Evolutionary conservation across 2,113 vertebrate genomes (phyloP).

Genomic region (Conger conger): DNA sequence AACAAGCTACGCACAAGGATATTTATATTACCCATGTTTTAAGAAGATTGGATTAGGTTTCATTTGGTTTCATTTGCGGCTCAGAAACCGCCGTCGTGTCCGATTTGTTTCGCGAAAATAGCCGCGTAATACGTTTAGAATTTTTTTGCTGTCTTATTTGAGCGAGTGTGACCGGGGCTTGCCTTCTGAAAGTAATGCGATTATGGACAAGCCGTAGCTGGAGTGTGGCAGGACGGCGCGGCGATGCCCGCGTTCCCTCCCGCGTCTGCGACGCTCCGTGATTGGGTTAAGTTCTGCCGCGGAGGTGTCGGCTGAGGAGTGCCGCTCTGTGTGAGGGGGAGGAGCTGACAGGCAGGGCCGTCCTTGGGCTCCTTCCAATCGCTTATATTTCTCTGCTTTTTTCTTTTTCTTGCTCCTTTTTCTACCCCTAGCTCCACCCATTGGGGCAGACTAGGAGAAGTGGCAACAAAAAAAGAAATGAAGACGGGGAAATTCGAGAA

Average conservation of each 20-base stretch:
- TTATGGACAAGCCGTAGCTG: neutral
- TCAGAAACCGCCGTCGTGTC: neutral
- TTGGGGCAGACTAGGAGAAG: no score
- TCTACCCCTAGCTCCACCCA: no score
- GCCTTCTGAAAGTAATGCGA: neutral
- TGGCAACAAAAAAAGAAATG: no score
- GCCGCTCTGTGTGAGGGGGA: neutral
- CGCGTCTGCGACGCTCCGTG: neutral
- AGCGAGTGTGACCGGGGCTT: neutral
- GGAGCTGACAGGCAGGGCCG: no score
- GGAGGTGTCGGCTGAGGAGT: neutral
- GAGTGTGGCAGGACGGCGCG: neutral
- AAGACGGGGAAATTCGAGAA: no score
- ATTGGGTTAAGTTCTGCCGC: neutral
- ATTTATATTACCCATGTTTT: neutral
- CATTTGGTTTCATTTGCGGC: neutral
- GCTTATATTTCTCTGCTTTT: no score
- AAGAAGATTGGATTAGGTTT: neutral
- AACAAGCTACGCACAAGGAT: neutral
- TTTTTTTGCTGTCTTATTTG: neutral
- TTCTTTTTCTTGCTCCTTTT: no score
- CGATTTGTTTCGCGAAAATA: neutral
- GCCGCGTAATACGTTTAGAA: neutral
- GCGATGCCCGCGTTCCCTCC: conserved; percentile 21
- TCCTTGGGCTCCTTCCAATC: no score